Conservation (phyloP, 1,140 invertebrate species). For the Parapsyche elsis region DNA sequence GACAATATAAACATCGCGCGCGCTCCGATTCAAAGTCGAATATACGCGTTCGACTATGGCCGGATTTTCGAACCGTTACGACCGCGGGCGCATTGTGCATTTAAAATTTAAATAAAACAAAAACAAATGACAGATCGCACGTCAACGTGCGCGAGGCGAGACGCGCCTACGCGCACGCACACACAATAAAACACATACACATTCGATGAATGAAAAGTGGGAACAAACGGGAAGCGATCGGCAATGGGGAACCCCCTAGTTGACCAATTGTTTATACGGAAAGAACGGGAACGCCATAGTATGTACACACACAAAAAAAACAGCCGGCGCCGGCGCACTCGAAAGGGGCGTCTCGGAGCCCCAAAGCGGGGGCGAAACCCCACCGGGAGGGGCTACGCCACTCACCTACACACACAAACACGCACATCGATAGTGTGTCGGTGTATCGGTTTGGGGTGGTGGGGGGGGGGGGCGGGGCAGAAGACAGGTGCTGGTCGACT, state of each 20-base stretch:
- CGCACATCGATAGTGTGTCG: background rate
- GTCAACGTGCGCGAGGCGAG: too few species aligned
- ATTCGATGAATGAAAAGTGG: background rate
- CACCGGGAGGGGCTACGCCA: background rate
- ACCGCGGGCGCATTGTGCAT: too few species aligned
- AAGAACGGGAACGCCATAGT: too few species aligned
- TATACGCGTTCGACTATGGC: too few species aligned
- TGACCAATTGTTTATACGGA: background rate
- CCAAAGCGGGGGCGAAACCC: background rate
- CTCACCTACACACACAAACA: background rate
- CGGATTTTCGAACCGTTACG: too few species aligned
- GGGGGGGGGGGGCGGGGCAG: conserved; percentile 4
- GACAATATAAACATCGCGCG: too few species aligned
- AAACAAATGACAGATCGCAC: too few species aligned
- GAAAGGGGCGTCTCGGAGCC: background rate
- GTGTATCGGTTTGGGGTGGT: background rate
- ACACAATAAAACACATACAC: too few species aligned
- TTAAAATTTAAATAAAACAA: too few species aligned
- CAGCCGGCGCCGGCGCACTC: background rate
- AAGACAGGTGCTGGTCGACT: background rate
- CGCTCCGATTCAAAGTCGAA: too few species aligned
- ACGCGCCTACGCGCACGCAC: too few species aligned
- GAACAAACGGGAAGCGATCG: background rate
- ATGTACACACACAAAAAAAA: too few species aligned
- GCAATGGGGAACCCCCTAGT: background rate